phyloP scores from a whole-genome alignment of 2,113 vertebrate genomes.

The Climacteris rufus region DNA sequence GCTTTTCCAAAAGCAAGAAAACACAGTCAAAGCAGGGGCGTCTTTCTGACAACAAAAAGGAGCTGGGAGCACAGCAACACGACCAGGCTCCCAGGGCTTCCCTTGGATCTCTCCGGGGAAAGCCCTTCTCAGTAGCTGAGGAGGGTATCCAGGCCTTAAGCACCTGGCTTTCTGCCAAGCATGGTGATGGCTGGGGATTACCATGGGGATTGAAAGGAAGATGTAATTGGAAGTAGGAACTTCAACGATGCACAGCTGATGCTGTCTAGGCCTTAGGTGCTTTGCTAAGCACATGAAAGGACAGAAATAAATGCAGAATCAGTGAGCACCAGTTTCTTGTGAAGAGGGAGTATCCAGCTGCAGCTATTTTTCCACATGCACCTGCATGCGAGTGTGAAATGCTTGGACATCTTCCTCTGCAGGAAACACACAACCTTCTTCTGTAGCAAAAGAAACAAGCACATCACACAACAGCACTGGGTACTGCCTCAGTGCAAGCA shows the following conservation, averaged over 20 bases:
- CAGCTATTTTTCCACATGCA: background rate
- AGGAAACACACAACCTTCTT: background rate
- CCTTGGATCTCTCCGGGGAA: background rate
- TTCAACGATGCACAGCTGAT: background rate
- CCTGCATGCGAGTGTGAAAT: fast-evolving
- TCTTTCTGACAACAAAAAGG: background rate
- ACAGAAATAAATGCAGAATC: background rate
- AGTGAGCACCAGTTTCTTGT: background rate
- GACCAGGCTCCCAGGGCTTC: background rate
- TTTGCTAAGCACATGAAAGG: background rate
- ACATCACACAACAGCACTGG: background rate
- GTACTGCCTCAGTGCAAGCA: background rate
- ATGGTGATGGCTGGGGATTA: background rate
- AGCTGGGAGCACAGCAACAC: background rate
- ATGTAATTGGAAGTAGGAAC: background rate
- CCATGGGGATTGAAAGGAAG: background rate
- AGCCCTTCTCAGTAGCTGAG: background rate
- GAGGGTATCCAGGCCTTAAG: background rate
- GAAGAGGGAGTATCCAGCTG: background rate
- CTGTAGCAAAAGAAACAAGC: background rate
- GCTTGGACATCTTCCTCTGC: background rate
- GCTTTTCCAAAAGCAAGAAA: background rate
- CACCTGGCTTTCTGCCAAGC: background rate
- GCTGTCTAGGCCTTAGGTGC: background rate
- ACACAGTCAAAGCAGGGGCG: background rate